Percentiles rank a stretch among this genome's conserved stretches.
Conservation (phyloP, 2,888 invertebrate genomes). For the Parnassius orleans region DNA sequence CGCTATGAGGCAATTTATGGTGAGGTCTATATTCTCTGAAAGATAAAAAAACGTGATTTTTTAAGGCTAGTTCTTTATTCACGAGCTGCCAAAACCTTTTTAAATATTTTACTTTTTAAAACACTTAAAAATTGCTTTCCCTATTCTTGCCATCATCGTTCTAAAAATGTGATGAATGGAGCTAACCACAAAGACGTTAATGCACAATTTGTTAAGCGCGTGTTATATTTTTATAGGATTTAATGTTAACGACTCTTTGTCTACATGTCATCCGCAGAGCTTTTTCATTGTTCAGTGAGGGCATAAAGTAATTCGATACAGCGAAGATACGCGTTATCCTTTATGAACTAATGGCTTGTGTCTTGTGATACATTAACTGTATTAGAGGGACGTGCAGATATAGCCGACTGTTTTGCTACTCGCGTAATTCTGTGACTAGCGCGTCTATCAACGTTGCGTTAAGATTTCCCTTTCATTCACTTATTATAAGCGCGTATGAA, state of each 20-base stretch:
- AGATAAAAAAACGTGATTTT: too few species aligned
- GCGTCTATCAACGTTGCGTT: too few species aligned
- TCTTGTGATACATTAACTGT: constrained; percentile 17
- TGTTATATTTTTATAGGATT: constrained; percentile 9
- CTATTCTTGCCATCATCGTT: too few species aligned
- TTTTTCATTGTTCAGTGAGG: constrained; percentile 35
- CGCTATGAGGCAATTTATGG: too few species aligned
- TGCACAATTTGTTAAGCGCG: constrained; percentile 3
- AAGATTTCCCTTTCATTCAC: too few species aligned
- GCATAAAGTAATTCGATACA: constrained; percentile 51
- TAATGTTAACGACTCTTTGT: constrained; percentile 32
- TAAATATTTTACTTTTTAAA: too few species aligned
- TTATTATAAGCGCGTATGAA: too few species aligned
- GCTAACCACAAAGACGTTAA: neutral
- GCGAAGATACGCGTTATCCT: constrained; percentile 38
- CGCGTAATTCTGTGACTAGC: neutral
- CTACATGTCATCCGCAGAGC: constrained; percentile 48
- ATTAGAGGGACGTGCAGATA: constrained; percentile 10
- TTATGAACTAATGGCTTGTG: constrained; percentile 36
- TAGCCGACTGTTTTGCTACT: constrained; percentile 4
- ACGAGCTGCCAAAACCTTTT: too few species aligned
- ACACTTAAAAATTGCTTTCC: too few species aligned
- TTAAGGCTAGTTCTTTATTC: too few species aligned
- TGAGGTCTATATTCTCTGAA: too few species aligned
- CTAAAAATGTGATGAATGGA: too few species aligned